Conservation (phyloP, 2,888 invertebrate species). For the Glyphotaelius pellucidus region DNA sequence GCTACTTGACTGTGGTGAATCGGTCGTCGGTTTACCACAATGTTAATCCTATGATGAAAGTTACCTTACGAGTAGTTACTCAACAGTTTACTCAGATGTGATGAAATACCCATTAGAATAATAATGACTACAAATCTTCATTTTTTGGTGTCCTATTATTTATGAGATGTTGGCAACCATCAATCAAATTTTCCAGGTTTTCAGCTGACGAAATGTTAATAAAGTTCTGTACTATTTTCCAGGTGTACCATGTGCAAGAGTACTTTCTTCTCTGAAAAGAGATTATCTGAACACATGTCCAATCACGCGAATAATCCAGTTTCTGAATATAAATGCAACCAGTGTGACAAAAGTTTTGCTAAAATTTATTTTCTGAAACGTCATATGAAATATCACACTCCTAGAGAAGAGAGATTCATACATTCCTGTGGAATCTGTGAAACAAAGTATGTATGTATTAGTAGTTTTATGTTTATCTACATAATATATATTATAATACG, state of each 20-base stretch:
- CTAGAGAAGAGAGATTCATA: slow-evolving; percentile 67
- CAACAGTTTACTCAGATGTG: no score
- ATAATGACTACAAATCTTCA: neutral
- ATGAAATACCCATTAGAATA: neutral
- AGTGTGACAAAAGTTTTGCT: slow-evolving; percentile 56
- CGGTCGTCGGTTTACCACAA: no score
- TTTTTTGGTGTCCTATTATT: neutral
- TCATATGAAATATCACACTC: slow-evolving; percentile 68
- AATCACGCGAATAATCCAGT: slow-evolving; percentile 53
- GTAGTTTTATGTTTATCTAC: neutral
- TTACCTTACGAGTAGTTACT: no score
- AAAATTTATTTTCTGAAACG: slow-evolving; percentile 64
- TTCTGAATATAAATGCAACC: slow-evolving; percentile 53
- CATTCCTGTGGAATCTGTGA: slow-evolving; percentile 68
- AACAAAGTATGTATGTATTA: slow-evolving; percentile 67
- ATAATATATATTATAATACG: neutral
- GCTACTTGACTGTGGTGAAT: no score
- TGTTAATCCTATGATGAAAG: no score
- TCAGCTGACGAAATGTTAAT: neutral
- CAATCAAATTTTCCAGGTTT: neutral
- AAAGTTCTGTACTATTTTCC: neutral
- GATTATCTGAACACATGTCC: neutral
- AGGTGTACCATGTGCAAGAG: neutral
- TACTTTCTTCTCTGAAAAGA: neutral
- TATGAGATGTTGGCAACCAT: neutral